Base-by-base conservation (phyloP, 2,113 vertebrate species). In the Hymenochirus boettgeri region DNA sequence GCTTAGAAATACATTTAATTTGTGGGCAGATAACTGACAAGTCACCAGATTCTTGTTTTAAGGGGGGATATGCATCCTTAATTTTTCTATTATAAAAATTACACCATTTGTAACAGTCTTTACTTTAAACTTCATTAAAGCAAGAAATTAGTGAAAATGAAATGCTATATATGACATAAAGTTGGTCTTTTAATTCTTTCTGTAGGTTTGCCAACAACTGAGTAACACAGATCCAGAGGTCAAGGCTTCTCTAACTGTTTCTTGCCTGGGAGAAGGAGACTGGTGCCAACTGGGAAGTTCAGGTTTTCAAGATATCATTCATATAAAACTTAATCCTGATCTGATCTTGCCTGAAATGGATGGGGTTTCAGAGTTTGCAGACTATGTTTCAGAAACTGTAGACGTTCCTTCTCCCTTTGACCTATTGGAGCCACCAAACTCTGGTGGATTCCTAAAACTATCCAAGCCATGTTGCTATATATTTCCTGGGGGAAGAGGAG, bases 381-480 rank as follows among this genome's bases (percentile, higher is more conserved):
- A 99, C 27, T 96, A 97, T 0, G 85, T 97, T 80, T 91, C 96
- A 1, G 96, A 99, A 79, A 97, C 95, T 0, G 94, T 96, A 63
- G 93, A 98, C 0, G 89, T 95, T 50, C 91, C 93, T 0, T 97
- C 96, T 2, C 93, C 96, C 2, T 99, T 99, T 76, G 96, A 99
- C 66, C 90, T 97, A 10, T 81, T 99, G 69, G 96, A 99, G 73
- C 91, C 96, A 1, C 96, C 96, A 2, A 96, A 91, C n/a, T 99
- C 96, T 1, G 96, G 96, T 59, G 96, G 96, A 12, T 99, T 99
- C 72, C 82, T 99, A 74, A 99, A 99, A 71, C 86, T 99, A 66
- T 99, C 96, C 64, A 97, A 97, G 62, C 95, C 96, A 57, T 99
- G 96, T 80, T 99, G 96, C 81, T 99, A 99, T 74, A 96, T 99